These are phyloP conservation scores for Tragulus kanchil DNA, from an alignment of 2,113 vertebrate genomes.

Conservation along the genomic window DNA sequence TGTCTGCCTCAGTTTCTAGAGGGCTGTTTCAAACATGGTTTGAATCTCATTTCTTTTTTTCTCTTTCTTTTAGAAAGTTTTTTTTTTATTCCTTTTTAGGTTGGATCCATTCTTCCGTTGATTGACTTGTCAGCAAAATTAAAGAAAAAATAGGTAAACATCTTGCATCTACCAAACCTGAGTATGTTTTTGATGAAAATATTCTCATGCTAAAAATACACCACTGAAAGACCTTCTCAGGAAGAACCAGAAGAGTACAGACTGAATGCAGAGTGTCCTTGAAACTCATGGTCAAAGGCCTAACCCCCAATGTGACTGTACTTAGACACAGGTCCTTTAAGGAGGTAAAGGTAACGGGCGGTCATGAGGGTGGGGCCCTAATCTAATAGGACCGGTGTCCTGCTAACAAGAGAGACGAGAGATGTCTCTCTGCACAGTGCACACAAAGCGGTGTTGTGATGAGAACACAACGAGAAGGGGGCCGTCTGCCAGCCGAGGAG, in stretches of 20 bases:
- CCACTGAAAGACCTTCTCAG: neutral
- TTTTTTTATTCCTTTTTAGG: neutral
- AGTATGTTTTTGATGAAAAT: neutral
- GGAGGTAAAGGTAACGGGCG: neutral
- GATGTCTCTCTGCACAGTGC: neutral
- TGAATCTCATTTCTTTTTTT: neutral
- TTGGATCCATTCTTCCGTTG: neutral
- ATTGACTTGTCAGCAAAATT: neutral
- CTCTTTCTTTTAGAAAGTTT: conserved; percentile 33
- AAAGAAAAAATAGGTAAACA: neutral
- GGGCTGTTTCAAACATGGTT: neutral
- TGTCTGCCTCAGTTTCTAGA: conserved; percentile 38
- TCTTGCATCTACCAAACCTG: neutral
- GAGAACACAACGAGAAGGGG: neutral
- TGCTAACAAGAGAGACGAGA: neutral
- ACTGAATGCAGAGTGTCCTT: neutral
- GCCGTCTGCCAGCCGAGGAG: neutral
- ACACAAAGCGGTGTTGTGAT: neutral
- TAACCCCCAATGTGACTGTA: neutral
- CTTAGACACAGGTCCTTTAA: neutral
- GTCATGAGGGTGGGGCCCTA: neutral
- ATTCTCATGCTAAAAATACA: neutral
- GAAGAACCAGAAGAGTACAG: neutral
- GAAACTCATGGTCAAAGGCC: neutral
- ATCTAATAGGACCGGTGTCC: neutral